phyloP scores from a whole-genome alignment of 1,140 invertebrate species.

The Diuraphis noxia region DNA sequence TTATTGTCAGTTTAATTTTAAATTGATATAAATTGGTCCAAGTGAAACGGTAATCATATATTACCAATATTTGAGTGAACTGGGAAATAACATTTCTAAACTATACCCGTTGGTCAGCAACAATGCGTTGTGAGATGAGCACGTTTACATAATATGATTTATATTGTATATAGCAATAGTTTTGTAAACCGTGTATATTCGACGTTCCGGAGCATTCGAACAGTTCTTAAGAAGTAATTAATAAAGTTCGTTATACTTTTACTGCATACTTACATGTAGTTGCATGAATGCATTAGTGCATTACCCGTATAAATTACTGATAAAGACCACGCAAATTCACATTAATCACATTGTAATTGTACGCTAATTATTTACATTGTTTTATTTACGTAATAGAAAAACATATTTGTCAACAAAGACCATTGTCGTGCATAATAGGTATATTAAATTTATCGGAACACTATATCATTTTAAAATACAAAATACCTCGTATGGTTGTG shows the following conservation, averaged over 20 bases:
- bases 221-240: not conserved
- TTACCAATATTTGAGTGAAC: too few species aligned
- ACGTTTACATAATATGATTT: not conserved
- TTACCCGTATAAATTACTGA: not conserved
- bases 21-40: too few species aligned
- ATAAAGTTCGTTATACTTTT: not conserved
- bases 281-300: not conserved
- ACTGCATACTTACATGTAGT: too few species aligned
- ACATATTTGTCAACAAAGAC: not conserved
- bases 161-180: too few species aligned
- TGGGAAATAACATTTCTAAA: too few species aligned
- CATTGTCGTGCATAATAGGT: not conserved
- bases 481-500: not conserved
- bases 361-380: too few species aligned
- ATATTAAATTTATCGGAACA: not conserved
- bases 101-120: not conserved
- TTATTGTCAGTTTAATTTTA: too few species aligned
- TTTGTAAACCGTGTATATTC: not conserved
- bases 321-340: not conserved
- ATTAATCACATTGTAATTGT: not conserved
- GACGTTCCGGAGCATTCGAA: not conserved
- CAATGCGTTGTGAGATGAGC: not conserved
- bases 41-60: too few species aligned
- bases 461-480: not conserved
- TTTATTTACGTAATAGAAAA: not conserved